phyloP scores from a whole-genome alignment of 1,140 invertebrate genomes.

The Drosophila ironensis region DNA sequence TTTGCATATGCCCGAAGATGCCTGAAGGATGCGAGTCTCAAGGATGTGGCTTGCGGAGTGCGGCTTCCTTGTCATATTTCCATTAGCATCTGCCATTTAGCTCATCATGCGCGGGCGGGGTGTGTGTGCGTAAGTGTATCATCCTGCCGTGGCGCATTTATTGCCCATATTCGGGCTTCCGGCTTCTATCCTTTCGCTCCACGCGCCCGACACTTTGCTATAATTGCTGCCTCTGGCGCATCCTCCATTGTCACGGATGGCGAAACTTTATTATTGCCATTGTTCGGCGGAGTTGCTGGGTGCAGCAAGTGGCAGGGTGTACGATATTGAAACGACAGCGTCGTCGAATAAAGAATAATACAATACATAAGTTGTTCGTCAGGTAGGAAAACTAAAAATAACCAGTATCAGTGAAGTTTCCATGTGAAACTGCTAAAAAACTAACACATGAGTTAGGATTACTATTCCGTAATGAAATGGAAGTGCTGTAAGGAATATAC shows the following conservation, averaged over 20 bases:
- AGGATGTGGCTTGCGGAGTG: slow-evolving; percentile 24
- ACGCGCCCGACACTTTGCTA: slow-evolving; percentile 17
- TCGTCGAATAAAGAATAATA: too few relatives aligned
- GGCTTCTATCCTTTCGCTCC: slow-evolving; percentile 74
- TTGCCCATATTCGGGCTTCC: slow-evolving; percentile 74
- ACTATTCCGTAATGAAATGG: too few relatives aligned
- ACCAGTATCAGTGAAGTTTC: too few relatives aligned
- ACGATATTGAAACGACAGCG: background rate
- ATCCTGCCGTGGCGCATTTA: slow-evolving; percentile 69
- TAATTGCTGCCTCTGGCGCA: slow-evolving; percentile 61
- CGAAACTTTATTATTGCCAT: slow-evolving; percentile 50
- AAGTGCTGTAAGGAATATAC: too few relatives aligned
- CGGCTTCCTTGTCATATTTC: slow-evolving; percentile 67
- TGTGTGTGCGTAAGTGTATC: slow-evolving; percentile 57
- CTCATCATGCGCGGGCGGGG: slow-evolving; percentile 51
- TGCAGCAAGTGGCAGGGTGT: background rate
- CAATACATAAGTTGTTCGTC: too few relatives aligned
- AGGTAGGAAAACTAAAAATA: too few relatives aligned
- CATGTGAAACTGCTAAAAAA: too few relatives aligned
- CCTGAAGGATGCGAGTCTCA: slow-evolving; percentile 1
- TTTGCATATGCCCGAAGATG: slow-evolving; percentile 64
- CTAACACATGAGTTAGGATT: too few relatives aligned
- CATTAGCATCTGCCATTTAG: slow-evolving; percentile 75
- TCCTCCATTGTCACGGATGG: slow-evolving; percentile 32
- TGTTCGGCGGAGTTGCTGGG: slow-evolving; percentile 10